A percentile compares a stretch with the other conserved stretches of the same genome.
These are phyloP conservation scores for Aphaenogaster rudis DNA, from an alignment of 1,140 invertebrate genomes.

Conservation along the genomic window DNA sequence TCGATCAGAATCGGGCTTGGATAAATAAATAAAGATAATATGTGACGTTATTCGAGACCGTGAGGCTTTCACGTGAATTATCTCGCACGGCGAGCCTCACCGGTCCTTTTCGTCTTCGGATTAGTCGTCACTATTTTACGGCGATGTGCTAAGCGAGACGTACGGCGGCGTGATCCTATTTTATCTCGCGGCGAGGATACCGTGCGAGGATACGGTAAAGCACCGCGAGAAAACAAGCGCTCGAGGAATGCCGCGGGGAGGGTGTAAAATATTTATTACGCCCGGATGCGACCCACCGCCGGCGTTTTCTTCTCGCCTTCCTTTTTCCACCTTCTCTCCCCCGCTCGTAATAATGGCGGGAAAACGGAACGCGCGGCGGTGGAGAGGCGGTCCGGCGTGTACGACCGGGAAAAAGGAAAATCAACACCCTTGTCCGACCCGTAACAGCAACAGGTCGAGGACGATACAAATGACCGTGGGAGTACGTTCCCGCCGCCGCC, in stretches of 20 bases:
- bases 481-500: slow-evolving; percentile 42
- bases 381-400: slow-evolving; percentile 1
- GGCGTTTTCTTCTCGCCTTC: background rate
- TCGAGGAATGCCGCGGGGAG: slow-evolving; percentile 31
- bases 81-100: background rate
- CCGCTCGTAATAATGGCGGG: slow-evolving; percentile 44
- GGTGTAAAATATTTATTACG: slow-evolving; percentile 72
- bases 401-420: slow-evolving; percentile 52
- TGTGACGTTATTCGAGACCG: background rate
- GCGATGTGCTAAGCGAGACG: slow-evolving; percentile 15
- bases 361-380: slow-evolving; percentile 31
- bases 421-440: slow-evolving; percentile 48
- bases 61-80: background rate
- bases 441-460: slow-evolving; percentile 71
- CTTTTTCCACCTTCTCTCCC: slow-evolving; percentile 3
- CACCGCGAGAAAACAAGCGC: slow-evolving; percentile 25
- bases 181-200: slow-evolving; percentile 12
- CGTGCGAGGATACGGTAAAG: background rate
- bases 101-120: background rate
- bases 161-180: slow-evolving; percentile 37
- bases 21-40: background rate
- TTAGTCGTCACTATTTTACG: slow-evolving; percentile 17
- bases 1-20: background rate
- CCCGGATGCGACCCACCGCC: background rate
- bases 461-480: slow-evolving; percentile 72